Evolutionary conservation across 2,797 vertebrate genomes (phyloP), one percentile per base, ranked within the genome.

Genomic region (Lepidocolaptes lacrymiger): DNA sequence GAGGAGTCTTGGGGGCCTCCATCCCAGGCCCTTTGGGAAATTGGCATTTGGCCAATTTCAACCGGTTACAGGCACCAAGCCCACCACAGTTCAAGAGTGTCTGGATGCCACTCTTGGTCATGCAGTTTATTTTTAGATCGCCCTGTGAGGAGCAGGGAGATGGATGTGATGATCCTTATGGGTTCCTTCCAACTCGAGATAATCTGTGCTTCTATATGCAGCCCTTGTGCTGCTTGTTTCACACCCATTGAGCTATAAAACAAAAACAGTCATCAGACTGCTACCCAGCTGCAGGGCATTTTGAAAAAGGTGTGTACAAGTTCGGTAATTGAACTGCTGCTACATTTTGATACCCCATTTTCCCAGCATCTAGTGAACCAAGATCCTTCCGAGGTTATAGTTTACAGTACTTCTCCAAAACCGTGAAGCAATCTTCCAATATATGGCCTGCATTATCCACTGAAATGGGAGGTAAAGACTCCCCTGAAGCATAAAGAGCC

Each of bases 201-300:
- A 30, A 21, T 80, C 21, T 28, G 1, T 34, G 14, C 51, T 78
- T 63, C 23, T 84, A 51, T 74, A 32, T n/a, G 15, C 28, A 39
- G 16, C 54, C 36, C 4, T 68, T 1, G 0, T 18, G 19, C 59
- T 72, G 26, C 26, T 52, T 48, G 20, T 85, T 78, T 75, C 41
- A 32, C 27, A 48, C 41, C 22, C 44, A 43, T 8, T 26, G 13
- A 67, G 41, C 14, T 80, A 28, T 52, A 61, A 66, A 66, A 62
- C 26, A 43, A 54, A 84, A 74, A 28, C 36, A 63, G 36, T 39
- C 36, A 28, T 39, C 41, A 34, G 28, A 32, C 26, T 30, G 9
- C 49, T 39, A 9, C 32, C 19, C 49, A 43, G 1, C 48, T 76
- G 55, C 30, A 69, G 32, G 5, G 4, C 1, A 0, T 34, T 3